Evolutionary conservation across 2,888 invertebrate genomes (phyloP), one percentile per base, ranked within the genome.

Genomic region (Chaetogeoica ovagalla): DNA sequence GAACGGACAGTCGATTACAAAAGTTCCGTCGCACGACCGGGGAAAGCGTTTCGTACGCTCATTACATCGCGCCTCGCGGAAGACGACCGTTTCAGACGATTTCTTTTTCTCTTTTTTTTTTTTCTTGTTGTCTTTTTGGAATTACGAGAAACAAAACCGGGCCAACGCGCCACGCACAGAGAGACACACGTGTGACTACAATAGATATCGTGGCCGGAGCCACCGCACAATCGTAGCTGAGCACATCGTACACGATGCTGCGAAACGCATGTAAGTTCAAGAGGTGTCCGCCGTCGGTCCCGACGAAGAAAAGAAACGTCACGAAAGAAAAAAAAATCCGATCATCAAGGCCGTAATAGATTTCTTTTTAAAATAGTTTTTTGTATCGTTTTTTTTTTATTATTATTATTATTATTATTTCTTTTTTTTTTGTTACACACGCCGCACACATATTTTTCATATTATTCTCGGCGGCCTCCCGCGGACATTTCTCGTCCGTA

Each of bases 401-500:
- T n/a, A n/a, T n/a, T n/a, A n/a, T n/a, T n/a, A n/a, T n/a, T n/a
- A n/a, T n/a, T n/a, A n/a, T n/a, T n/a, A n/a, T n/a, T n/a, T n/a
- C n/a, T n/a, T n/a, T n/a, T 52, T 68, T 68, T 55, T 68, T 69
- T 8, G 30, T 69, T 69, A 30, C 69, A 30, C 52, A 21, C 8
- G 43, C 13, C 69, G 19, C 52, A 21, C 8, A 66, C 13, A 66
- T 43, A 66, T 48, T 43, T 43, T 43, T 66, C 43, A 69, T 52
- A 55, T 55, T 73, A 73, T 73, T 73, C 60, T 73, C 19, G 62
- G n/a, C n/a, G 72, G 30, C 72, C 72, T 73, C 72, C 72, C 60
- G 72, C 62, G 19, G 72, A 73, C 43, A 73, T 52, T 68, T 68
- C 52, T 68, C 23, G 23, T 55, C 52, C 19, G 52, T 7, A 43